phyloP scores from a whole-genome alignment of 2,797 vertebrate species.

The Myripristis jacobus region DNA sequence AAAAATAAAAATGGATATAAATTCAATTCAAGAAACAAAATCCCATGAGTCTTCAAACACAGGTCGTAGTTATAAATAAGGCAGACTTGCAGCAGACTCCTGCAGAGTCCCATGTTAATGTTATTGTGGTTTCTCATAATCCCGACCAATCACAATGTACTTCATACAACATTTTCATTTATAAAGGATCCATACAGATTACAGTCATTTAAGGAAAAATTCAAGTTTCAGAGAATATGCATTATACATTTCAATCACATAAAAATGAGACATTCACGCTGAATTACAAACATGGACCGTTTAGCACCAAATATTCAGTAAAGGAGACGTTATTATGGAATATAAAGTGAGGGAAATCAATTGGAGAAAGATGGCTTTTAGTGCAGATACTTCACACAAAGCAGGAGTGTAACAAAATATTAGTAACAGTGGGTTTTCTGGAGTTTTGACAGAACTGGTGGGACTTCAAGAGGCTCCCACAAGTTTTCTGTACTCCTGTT shows the following conservation, averaged over 20 bases:
- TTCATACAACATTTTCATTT: background rate
- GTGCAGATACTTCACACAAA: conserved; percentile 24
- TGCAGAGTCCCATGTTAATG: background rate
- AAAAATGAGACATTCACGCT: background rate
- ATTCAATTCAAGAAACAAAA: conserved; percentile 3
- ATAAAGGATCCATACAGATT: background rate
- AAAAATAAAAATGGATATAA: background rate
- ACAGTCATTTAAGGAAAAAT: background rate
- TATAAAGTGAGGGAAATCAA: conserved; percentile 12
- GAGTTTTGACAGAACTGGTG: background rate
- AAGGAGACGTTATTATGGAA: conserved; percentile 16
- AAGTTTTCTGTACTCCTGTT: conserved; percentile 75
- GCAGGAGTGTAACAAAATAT: conserved; percentile 32
- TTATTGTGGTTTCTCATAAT: background rate
- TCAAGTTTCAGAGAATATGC: background rate
- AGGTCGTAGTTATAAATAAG: too few species aligned
- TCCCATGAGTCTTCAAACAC: background rate
- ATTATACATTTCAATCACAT: conserved; percentile 5
- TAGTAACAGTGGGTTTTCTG: background rate
- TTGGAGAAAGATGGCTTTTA: conserved; percentile 21
- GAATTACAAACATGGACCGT: conserved; percentile 1
- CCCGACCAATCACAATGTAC: background rate
- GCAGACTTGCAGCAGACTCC: background rate
- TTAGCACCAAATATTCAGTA: background rate
- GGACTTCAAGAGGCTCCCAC: conserved; percentile 45